Conservation (phyloP, 2,888 invertebrate genomes). For the Catocala nupta region DNA sequence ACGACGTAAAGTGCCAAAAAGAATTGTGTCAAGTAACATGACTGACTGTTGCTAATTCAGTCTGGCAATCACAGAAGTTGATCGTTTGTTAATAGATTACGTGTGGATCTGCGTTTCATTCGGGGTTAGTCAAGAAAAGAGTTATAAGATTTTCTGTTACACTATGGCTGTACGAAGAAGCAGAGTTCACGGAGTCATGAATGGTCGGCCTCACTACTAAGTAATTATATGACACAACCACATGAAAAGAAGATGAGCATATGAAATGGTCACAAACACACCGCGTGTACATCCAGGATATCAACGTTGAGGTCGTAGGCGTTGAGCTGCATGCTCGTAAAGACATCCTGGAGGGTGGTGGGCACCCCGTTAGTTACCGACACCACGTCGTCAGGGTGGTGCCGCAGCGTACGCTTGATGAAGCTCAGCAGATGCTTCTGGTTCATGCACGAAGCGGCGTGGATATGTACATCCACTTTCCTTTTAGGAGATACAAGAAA, state of each 20-base stretch:
- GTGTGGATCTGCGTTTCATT: too few species aligned
- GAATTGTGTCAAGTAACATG: too few species aligned
- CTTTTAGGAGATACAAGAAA: constrained; percentile 56
- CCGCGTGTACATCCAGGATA: constrained; percentile 99
- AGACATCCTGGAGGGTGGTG: constrained; percentile 97
- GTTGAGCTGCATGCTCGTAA: constrained; percentile 98
- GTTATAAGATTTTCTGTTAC: too few species aligned
- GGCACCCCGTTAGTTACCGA: constrained; percentile 88
- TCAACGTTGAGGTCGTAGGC: constrained; percentile 99
- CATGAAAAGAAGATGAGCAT: neutral
- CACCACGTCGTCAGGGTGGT: constrained; percentile 92
- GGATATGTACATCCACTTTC: constrained; percentile 99
- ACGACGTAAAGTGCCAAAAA: too few species aligned
- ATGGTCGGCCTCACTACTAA: too few species aligned
- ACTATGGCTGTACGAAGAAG: too few species aligned
- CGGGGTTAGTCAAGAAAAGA: too few species aligned
- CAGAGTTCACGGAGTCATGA: too few species aligned
- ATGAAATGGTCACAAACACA: constrained; percentile 75
- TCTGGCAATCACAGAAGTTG: too few species aligned
- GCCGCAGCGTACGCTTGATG: constrained; percentile 99
- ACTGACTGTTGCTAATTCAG: too few species aligned
- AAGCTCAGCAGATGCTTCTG: constrained; percentile 99
- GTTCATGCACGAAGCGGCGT: constrained; percentile 99
- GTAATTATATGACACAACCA: too few species aligned
- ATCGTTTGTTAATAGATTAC: too few species aligned